Base-by-base conservation (phyloP, 2,888 invertebrate genomes). In the Pedicia rivosa region DNA sequence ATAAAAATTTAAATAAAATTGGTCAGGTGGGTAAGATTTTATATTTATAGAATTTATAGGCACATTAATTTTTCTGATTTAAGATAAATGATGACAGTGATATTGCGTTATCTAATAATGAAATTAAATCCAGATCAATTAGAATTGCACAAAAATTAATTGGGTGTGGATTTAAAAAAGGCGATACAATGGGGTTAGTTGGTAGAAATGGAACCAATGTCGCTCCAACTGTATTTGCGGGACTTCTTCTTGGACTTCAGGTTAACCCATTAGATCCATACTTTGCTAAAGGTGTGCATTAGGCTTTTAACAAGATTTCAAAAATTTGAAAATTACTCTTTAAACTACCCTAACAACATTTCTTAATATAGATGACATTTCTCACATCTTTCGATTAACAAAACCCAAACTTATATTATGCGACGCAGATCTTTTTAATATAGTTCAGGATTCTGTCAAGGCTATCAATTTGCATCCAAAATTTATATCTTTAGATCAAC, bases 401-500 rank as follows among this genome's bases (percentile, higher is more conserved):
- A 20, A 34, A 24, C 34, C 34, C 8, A 34, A 16, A 4, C n/a
- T 34, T 9, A 24, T 34, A 13, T 25, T 34, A 13, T 34, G 34
- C 25, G 26, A 34, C 10, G 8, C 22, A n/a, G 26, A 26, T 24
- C n/a, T 26, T 10, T 25, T n/a, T 25, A 15, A 12, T 4, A 24
- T n/a, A 38, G 33, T 27, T 7, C 33, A 38, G 12, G 9, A 14
- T 5, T 15, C 38, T 7, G 16, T 38, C 3, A 15, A 34, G 15
- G 34, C 33, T 13, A 10, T 38, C 14, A 14, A 15, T 3, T 34
- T 17, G 14, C 13, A 28, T 19, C 34, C 38, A 7, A n/a, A 12
- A 14, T 28, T 38, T 19, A 29, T 38, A 5, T 34, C 38, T n/a
- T 17, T 34, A 10, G 28, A 34, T 7, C 12, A 33, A 13, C 19